A percentile compares a stretch with the other conserved stretches of the same genome.
phyloP scores from a whole-genome alignment of 2,888 invertebrate species.

The Myopa testacea region DNA sequence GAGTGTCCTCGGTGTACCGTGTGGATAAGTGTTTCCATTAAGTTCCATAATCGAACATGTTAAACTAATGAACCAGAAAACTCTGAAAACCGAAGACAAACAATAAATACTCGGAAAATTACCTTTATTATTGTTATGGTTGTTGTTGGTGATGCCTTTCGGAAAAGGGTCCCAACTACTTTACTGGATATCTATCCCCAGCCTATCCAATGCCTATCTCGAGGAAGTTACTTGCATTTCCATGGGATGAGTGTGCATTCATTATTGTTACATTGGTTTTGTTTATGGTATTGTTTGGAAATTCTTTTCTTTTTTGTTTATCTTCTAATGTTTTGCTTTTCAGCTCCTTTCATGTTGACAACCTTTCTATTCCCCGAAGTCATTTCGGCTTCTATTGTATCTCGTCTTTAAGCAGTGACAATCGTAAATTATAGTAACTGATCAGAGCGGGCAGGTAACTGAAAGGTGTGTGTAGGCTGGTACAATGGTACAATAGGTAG shows the following conservation, averaged over 20 bases:
- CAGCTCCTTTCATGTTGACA: conserved; percentile 22
- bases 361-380: conserved; percentile 22
- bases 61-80: conserved; percentile 30
- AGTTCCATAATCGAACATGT: neutral
- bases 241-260: neutral
- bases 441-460: conserved; percentile 18
- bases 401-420: conserved; percentile 27
- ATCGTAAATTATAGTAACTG: conserved; percentile 19
- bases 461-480: neutral
- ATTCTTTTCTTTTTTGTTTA: neutral
- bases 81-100: neutral
- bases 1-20: too few relatives aligned
- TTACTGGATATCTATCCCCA: neutral
- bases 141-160: neutral
- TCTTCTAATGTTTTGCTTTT: conserved; percentile 12
- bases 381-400: conserved; percentile 9
- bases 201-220: neutral
- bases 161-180: neutral
- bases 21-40: too few relatives aligned
- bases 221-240: conserved; percentile 13
- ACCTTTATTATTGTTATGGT: neutral
- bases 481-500: neutral
- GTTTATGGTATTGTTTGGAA: neutral
- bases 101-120: neutral
- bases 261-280: conserved; percentile 18